Evolutionary conservation across 2,797 vertebrate genomes (phyloP).

Genomic region (Atherinosoma microstoma): DNA sequence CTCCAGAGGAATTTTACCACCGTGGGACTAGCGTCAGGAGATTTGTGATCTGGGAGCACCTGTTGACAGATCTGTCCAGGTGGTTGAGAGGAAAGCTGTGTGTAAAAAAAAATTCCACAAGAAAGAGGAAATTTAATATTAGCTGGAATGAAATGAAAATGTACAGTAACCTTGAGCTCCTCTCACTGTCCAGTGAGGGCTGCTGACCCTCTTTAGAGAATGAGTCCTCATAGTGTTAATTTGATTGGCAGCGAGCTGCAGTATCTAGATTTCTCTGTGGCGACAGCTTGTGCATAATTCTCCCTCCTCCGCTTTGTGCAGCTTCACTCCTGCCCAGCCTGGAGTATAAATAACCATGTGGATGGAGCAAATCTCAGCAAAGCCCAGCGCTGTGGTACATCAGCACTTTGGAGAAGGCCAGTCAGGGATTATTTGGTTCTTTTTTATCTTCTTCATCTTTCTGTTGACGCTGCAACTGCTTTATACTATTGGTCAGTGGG

Average conservation of each 20-base stretch:
- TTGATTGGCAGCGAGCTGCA: conserved; percentile 50
- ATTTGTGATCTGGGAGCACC: conserved; percentile 59
- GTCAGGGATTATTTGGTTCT: conserved; percentile 49
- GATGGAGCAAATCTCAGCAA: conserved; percentile 61
- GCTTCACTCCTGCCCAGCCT: conserved; percentile 51
- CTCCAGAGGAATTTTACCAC: conserved; percentile 56
- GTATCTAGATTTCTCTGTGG: conserved; percentile 42
- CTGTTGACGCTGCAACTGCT: conserved; percentile 18
- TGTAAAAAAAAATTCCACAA: conserved; percentile 8
- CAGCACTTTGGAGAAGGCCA: conserved; percentile 51
- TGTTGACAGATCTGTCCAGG: conserved; percentile 67
- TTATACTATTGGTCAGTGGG: conserved; percentile 51
- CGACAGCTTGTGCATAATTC: conserved; percentile 65
- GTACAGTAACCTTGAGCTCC: neutral
- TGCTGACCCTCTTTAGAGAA: conserved; percentile 16
- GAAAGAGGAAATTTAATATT: neutral
- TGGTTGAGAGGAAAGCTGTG: conserved; percentile 39
- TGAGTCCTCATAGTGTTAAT: conserved; percentile 15
- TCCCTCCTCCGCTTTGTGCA: conserved; percentile 49
- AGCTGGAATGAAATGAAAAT: neutral
- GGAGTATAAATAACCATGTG: conserved; percentile 74
- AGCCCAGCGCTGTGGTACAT: conserved; percentile 50
- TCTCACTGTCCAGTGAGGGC: neutral
- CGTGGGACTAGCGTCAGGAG: conserved; percentile 23
- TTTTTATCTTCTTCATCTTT: conserved; percentile 38